Evolutionary conservation across 2,797 vertebrate species (phyloP), one percentile per base, ranked within the genome.

Genomic region (Myotis pilosus): DNA sequence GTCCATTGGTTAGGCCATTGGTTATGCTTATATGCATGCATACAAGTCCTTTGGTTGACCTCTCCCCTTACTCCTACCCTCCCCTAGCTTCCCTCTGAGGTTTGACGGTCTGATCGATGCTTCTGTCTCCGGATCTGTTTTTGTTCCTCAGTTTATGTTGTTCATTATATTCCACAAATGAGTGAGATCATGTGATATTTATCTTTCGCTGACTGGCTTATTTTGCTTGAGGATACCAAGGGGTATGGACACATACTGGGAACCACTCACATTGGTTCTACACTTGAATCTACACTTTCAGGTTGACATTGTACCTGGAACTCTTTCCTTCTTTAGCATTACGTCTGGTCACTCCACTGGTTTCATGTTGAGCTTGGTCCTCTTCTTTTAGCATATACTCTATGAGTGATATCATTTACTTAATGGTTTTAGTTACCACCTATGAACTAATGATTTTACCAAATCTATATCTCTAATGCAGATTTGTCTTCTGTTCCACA

Each of bases 381-480:
- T 53, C 53, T 82, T 87, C 53, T 76, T 72, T 82, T 23, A 92
- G 60, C 36, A 94, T 80, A 74, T 82, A 60, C 62, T 36, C 72
- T 75, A 25, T 71, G 44, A 91, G 55, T 71, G 33, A 30, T 25
- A 85, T 66, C 49, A 92, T 68, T 30, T 17, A 81, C 20, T 17
- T 57, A 94, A 80, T 66, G 25, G 44, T 86, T 92, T 92, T 17
- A 92, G 36, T 44, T 92, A 94, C 30, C 25, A 82, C 8, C 28
- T 71, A 84, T 87, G 87, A 93, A 49, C 51, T 88, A 84, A 69
- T 89, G 36, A 87, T 30, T 82, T 38, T 44, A 74, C 51, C 16
- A 87, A 87, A 66, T 69, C 71, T 89, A 1, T 85, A 62, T 87
- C 28, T 91, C 30, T 33, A 95, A 60, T 68, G 11, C 4, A 96